A percentile compares a stretch with the other conserved stretches of the same genome.
These are phyloP conservation scores for Passer montanus DNA, from an alignment of 2,113 vertebrate species.

Conservation along the genomic window DNA sequence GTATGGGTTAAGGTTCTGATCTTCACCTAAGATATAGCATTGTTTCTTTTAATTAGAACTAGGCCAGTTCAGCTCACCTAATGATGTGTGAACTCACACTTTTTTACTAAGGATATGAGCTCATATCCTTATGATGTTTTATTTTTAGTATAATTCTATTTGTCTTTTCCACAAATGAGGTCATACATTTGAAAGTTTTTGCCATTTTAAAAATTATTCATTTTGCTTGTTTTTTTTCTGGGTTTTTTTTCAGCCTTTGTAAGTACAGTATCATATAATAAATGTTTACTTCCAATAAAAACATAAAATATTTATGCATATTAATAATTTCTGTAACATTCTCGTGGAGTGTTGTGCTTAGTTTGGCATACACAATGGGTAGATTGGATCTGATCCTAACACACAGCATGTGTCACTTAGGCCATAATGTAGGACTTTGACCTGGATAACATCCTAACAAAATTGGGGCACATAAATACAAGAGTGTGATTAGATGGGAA, in stretches of 20 bases:
- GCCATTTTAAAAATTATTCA: background rate
- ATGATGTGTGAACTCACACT: background rate
- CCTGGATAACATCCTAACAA: background rate
- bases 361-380: background rate
- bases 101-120: background rate
- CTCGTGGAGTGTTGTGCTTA: background rate
- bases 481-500: background rate
- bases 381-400: background rate
- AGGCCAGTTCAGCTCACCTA: background rate
- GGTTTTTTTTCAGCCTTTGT: background rate
- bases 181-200: background rate
- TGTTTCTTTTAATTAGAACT: background rate
- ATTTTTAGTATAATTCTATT: background rate
- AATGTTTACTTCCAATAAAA: background rate
- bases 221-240: background rate
- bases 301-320: rapidly evolving
- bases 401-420: background rate
- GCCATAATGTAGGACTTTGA: background rate
- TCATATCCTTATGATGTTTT: background rate
- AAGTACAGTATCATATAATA: background rate
- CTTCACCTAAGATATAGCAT: background rate
- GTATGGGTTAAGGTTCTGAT: background rate
- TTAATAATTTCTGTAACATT: background rate
- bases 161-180: background rate
- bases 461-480: background rate